Evolutionary conservation across 2,888 invertebrate genomes (phyloP), one percentile per base, ranked within the genome.

Genomic region (Epirrhoe tristata): DNA sequence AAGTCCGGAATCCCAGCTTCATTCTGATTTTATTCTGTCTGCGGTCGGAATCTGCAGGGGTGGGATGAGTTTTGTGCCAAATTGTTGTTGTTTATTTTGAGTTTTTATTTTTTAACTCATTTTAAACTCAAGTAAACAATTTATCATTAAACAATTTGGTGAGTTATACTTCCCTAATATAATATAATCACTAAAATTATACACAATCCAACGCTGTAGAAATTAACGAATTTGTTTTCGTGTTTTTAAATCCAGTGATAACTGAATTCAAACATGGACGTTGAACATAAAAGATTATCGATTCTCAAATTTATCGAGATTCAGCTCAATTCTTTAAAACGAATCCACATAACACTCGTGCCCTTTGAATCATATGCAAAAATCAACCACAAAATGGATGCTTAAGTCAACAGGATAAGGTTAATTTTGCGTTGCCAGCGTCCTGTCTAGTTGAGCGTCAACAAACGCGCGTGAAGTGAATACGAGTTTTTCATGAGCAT

Each of bases 21-120:
- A 81, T 81, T 80, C 81, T 80, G 80, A 84, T 85, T 83, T 75
- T 69, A 83, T 85, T 83, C 75, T 69, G 78, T 72, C 78, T 85
- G 89, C 68, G 89, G 88, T 81, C 68, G 73, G 76, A 71, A 68
- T 64, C 64, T 67, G 63, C 63, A 74, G 67, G 72, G 72, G 70
- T 73, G 66, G n/a, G 63, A 69, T 67, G 65, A 72, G 73, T 75
- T 80, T 75, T 71, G 63, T 66, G 56, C 17, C 5, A 46, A 63
- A 67, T 58, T 50, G 53, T 50, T 51, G 10, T 54, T 32, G n/a
- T 12, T 54, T 48, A 50, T 57, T 43, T 5, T 5, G 39, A 43
- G 39, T 12, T 43, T 43, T 12, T 12, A 43, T 12, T 12, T 43
- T 43, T 12, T 12, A 3, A 43, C 12, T 24, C 24, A 24, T 43